A percentile compares a stretch with the other conserved stretches of the same genome.
Conservation (phyloP, 2,888 invertebrate species). For the Volucella inflata region DNA sequence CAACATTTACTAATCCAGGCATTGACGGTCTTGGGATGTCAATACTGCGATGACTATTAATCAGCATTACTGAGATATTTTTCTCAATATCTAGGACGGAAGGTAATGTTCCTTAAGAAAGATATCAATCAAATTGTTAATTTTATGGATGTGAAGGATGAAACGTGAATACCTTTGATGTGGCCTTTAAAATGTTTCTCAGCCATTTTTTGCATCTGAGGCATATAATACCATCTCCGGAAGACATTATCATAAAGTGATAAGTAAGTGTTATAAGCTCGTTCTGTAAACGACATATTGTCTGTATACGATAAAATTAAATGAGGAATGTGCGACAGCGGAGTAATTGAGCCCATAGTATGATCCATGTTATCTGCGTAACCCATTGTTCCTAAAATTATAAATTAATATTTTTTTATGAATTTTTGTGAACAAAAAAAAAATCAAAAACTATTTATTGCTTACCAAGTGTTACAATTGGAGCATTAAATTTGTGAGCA, state of each 20-base stretch:
- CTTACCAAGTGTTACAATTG: slow-evolving; percentile 81
- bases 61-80: slow-evolving; percentile 84
- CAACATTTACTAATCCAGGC: slow-evolving; percentile 82
- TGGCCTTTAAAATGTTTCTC: slow-evolving; percentile 79
- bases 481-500: slow-evolving; percentile 83
- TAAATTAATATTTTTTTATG: not conserved
- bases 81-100: slow-evolving; percentile 84
- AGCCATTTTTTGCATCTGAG: slow-evolving; percentile 82
- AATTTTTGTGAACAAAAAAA: not conserved
- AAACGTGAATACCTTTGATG: slow-evolving; percentile 78
- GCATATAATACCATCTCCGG: slow-evolving; percentile 81
- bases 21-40: slow-evolving; percentile 84
- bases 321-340: slow-evolving; percentile 82
- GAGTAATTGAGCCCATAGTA: slow-evolving; percentile 82
- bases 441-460: not conserved
- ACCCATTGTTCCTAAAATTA: slow-evolving; percentile 81
- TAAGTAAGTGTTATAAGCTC: slow-evolving; percentile 82
- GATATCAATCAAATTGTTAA: not conserved
- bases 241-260: slow-evolving; percentile 80
- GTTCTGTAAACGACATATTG: slow-evolving; percentile 82
- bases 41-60: slow-evolving; percentile 85
- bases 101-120: slow-evolving; percentile 80
- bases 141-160: not conserved
- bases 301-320: slow-evolving; percentile 81
- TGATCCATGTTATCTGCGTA: slow-evolving; percentile 83